These are phyloP conservation scores for Himalopsyche phryganea DNA, from an alignment of 1,140 invertebrate species.

Conservation along the genomic window DNA sequence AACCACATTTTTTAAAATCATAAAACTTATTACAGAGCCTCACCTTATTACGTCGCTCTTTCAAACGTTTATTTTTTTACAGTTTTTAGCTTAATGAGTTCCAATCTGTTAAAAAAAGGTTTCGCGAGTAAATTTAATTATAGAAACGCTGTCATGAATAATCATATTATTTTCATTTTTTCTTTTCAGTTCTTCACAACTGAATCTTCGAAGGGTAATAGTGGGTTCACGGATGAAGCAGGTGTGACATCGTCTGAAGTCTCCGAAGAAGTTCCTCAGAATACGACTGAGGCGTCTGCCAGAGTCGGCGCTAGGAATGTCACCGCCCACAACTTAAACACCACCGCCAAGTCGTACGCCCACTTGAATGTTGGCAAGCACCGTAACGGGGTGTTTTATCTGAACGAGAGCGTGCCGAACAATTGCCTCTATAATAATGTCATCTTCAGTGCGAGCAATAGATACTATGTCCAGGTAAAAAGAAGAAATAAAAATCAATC, in stretches of 20 bases:
- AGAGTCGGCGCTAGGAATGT: not conserved
- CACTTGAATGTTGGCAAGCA: conserved; percentile 24
- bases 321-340: conserved; percentile 10
- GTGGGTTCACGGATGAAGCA: not conserved
- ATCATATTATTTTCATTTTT: no score
- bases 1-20: no score
- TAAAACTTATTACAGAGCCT: no score
- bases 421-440: conserved; percentile 63
- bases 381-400: conserved; percentile 29
- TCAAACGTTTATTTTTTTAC: no score
- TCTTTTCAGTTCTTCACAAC: no score
- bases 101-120: no score
- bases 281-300: conserved; percentile 12
- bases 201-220: not conserved
- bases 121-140: no score
- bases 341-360: conserved; percentile 22
- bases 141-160: no score
- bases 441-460: conserved; percentile 61
- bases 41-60: no score
- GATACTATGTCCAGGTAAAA: conserved; percentile 56
- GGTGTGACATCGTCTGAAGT: not conserved
- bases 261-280: not conserved
- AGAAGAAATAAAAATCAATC: no score
- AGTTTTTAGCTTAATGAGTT: no score
- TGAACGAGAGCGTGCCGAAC: conserved; percentile 51